A percentile compares a stretch with the other conserved stretches of the same genome.
phyloP scores from a whole-genome alignment of 2,797 vertebrate genomes.

The Graptemys geographica region DNA sequence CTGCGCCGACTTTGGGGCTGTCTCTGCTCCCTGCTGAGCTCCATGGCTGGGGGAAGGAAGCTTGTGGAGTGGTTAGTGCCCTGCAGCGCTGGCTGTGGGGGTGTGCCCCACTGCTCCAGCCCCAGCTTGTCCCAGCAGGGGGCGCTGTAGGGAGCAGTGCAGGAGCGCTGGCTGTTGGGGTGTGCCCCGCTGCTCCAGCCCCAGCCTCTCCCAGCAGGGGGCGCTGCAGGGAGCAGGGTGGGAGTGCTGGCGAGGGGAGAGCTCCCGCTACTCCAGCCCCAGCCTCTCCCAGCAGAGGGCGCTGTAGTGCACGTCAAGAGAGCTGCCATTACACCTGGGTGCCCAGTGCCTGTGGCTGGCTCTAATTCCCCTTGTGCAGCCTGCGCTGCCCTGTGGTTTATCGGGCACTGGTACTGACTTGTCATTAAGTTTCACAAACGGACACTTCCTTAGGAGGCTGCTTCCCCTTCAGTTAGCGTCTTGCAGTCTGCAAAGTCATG shows the following conservation, averaged over 20 bases:
- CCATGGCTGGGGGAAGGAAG: not conserved
- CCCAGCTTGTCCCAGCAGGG: not conserved
- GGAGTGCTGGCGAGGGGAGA: not conserved
- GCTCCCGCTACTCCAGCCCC: too few relatives aligned
- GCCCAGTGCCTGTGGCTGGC: not conserved
- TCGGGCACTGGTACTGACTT: not conserved
- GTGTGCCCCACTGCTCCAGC: not conserved
- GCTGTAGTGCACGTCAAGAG: not conserved
- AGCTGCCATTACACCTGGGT: not conserved
- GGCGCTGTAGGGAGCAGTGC: not conserved
- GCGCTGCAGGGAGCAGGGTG: not conserved
- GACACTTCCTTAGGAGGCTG: not conserved
- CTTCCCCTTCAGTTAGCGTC: not conserved
- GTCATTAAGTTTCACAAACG: conserved; percentile 9
- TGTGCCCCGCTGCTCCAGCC: not conserved
- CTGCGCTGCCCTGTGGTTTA: not conserved
- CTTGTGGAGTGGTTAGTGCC: not conserved
- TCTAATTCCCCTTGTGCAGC: not conserved
- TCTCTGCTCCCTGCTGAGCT: not conserved
- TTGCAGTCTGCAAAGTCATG: not conserved
- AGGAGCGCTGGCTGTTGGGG: too few relatives aligned
- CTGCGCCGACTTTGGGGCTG: not conserved
- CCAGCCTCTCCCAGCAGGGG: not conserved
- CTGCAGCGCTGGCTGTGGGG: too few relatives aligned
- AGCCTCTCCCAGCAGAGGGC: not conserved